Evolutionary conservation across 1,140 invertebrate species (phyloP), one percentile per base, ranked within the genome.

Genomic region (Macrosteles quadrilineatus): DNA sequence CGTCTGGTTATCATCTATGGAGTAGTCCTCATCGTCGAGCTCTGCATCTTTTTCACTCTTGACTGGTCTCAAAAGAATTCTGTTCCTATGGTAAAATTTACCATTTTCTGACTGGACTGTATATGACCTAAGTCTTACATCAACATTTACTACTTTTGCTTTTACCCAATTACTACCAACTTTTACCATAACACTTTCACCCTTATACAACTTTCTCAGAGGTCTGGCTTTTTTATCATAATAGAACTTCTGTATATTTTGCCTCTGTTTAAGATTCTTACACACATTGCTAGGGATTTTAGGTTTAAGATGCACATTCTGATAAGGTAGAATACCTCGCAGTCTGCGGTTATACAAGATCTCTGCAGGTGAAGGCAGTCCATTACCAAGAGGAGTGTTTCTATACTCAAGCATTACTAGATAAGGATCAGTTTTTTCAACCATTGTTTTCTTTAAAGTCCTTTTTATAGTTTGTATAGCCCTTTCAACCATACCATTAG

Each of bases 401-500:
- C 45, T 36, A 43, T 68, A 69, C 59, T 72, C 27, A 3, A 69
- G 27, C 45, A 72, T 27, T 31, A n/a, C 70, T 30, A 72, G 50
- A 31, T 53, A 17, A 31, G 53, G 27, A 68, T 73, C 59, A 27
- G 59, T 71, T 36, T 71, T 73, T 12, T 47, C 67, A 21, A 55
- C 21, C 43, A 11, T 21, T 67, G 57, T 9, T 53, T 78, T 81
- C 73, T 71, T 78, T 65, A 77, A 75, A 19, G 75, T 72, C 47
- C 74, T 75, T 76, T 83, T 83, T 23, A 77, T 73, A 1, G 75
- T 78, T 70, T 80, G 74, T 1, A 82, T 76, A 31, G 74, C 69
- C 47, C 77, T 74, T 74, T 83, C 80, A 19, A 73, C 75, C 62
- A 77, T 70, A 6, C 81, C 79, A 74, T 82, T 82, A 1, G 76